phyloP scores from a whole-genome alignment of 2,113 vertebrate species.

The Gallinago jamesoni region DNA sequence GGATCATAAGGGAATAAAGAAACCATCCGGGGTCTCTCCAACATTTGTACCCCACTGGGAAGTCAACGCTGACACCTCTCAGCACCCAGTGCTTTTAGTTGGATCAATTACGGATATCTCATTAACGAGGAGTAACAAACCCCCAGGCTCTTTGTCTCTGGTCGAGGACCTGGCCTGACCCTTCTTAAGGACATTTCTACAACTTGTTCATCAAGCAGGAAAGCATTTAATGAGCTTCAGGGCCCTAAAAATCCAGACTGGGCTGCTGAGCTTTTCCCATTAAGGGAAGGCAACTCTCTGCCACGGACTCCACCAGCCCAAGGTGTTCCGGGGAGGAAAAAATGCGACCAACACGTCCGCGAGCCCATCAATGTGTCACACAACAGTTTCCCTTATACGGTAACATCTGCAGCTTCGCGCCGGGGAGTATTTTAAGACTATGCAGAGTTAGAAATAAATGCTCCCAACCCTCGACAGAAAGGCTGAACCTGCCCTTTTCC shows the following conservation, averaged over 20 bases:
- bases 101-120: accelerated
- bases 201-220: background rate
- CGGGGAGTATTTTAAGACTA: background rate
- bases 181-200: too few species aligned
- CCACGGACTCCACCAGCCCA: background rate
- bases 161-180: too few species aligned
- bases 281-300: background rate
- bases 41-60: accelerated
- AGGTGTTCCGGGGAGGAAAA: background rate
- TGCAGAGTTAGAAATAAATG: background rate
- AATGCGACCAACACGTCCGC: background rate
- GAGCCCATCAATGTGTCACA: background rate
- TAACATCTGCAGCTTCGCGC: background rate
- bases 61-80: accelerated
- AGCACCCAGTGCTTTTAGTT: accelerated
- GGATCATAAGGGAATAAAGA: background rate
- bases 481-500: background rate
- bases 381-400: background rate
- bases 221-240: background rate
- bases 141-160: background rate
- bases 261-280: background rate
- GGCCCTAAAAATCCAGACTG: background rate
- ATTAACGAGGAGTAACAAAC: background rate
- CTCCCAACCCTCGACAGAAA: background rate
- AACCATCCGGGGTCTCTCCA: accelerated